Evolutionary conservation across 2,888 invertebrate species (phyloP).

Genomic region (Drosophila tripunctata): DNA sequence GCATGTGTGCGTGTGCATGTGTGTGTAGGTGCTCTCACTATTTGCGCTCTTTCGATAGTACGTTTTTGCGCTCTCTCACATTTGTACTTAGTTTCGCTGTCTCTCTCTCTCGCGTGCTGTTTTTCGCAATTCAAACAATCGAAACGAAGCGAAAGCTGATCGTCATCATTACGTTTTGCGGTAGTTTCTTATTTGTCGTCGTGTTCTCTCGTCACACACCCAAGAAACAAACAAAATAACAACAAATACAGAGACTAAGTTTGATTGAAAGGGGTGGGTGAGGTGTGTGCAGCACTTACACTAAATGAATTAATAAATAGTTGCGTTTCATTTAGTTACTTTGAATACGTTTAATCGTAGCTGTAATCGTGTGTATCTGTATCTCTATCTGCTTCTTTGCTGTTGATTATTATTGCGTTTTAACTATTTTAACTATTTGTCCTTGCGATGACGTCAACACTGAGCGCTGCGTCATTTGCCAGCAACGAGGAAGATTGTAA

Average conservation of each 20-base stretch:
- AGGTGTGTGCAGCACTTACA: conserved; percentile 20
- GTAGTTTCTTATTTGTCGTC: conserved; percentile 34
- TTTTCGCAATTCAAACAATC: conserved; percentile 47
- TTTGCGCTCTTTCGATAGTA: conserved; percentile 1
- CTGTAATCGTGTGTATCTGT: conserved; percentile 6
- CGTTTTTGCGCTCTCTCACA: conserved; percentile 3
- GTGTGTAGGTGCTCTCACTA: background rate
- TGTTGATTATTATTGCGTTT: conserved; percentile 28
- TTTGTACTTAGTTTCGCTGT: conserved; percentile 3
- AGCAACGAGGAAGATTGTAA: conserved; percentile 75
- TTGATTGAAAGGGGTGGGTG: conserved; percentile 11
- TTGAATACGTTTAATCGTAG: conserved; percentile 6
- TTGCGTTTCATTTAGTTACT: conserved; percentile 28
- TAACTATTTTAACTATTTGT: conserved; percentile 21
- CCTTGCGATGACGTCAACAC: conserved; percentile 69
- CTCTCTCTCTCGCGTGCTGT: conserved; percentile 8
- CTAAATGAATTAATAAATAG: conserved; percentile 30
- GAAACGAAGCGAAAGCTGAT: conserved; percentile 54
- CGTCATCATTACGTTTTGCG: conserved; percentile 54
- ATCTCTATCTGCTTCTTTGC: conserved; percentile 3
- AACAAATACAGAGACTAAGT: conserved; percentile 7
- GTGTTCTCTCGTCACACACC: conserved; percentile 28
- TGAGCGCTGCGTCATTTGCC: conserved; percentile 45
- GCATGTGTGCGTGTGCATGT: background rate
- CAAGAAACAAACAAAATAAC: conserved; percentile 21